Evolutionary conservation across 2,888 invertebrate species (phyloP), one percentile per base, ranked within the genome.

Genomic region (Bembecia ichneumoniformis): DNA sequence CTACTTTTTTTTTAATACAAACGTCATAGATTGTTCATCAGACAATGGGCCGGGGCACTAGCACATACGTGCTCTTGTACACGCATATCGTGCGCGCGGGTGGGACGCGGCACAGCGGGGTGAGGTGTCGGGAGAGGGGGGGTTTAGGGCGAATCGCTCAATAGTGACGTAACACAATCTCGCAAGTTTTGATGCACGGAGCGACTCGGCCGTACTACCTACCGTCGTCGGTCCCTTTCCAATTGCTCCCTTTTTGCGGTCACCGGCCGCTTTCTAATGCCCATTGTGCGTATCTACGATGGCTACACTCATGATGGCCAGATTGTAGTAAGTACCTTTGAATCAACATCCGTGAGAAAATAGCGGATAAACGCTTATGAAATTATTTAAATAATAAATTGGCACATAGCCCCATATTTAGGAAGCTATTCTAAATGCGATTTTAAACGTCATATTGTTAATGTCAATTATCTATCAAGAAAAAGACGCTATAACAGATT

Each of bases 201-300:
- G 46, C 51, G 53, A 49, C 46, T 58, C 55, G 55, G 28, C 28
- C n/a, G 17, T 28, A 20, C 46, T 9, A 45, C 55, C n/a, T n/a
- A n/a, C n/a, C n/a, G n/a, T n/a, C 53, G 57, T 55, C 50, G 57
- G 59, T 82, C 80, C 82, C 82, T 80, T 80, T 81, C 79, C 68
- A 78, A 65, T 50, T 75, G 69, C 70, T 79, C 79, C 83, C 81
- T 84, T 82, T 83, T 81, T 80, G 82, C 82, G 81, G 84, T 78
- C 77, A 76, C 74, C 66, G 67, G 71, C 62, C 69, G 81, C 86
- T 86, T 87, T 86, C 86, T 84, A 84, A 84, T 79, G 72, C 65
- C 71, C 71, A 83, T 84, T 83, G 86, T 83, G 72, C 72, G 73
- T 70, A 50, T 13, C 43, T n/a, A 68, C 64, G 59, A 64, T 70